These are phyloP conservation scores for Isoperla grammatica DNA, from an alignment of 2,888 invertebrate genomes.

Conservation along the genomic window DNA sequence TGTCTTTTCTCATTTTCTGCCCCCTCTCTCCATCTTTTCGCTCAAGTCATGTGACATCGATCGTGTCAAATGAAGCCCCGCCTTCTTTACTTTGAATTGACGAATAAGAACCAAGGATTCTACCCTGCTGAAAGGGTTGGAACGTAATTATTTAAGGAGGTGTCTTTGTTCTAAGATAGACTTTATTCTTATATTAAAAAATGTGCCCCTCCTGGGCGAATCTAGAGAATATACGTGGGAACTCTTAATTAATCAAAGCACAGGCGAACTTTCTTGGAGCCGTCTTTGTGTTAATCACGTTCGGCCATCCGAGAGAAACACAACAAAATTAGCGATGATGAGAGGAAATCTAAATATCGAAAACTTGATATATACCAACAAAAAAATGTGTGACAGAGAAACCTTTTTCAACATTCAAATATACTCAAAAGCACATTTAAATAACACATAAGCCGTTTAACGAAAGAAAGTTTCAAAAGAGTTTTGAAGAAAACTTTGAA, in stretches of 20 bases:
- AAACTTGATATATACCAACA: too few species aligned
- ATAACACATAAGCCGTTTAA: too few species aligned
- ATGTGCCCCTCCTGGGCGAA: not conserved
- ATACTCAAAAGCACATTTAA: too few species aligned
- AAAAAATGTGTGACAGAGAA: too few species aligned
- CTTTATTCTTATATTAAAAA: conserved; percentile 14
- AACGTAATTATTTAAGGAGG: conserved; percentile 15
- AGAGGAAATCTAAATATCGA: too few species aligned
- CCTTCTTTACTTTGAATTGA: conserved; percentile 16
- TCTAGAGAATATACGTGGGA: conserved; percentile 13
- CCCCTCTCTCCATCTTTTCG: conserved; percentile 10
- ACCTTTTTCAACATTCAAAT: too few species aligned
- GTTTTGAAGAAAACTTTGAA: too few species aligned
- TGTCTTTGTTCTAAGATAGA: conserved; percentile 18
- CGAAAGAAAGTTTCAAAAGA: too few species aligned
- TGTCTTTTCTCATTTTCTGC: conserved; percentile 16
- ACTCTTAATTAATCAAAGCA: conserved; percentile 11
- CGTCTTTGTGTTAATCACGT: not conserved
- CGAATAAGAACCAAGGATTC: conserved; percentile 18
- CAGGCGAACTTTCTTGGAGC: not conserved
- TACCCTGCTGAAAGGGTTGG: conserved; percentile 14
- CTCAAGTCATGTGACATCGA: conserved; percentile 19
- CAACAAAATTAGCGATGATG: too few species aligned
- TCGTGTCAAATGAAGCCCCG: conserved; percentile 17
- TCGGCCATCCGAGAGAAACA: too few species aligned